Base-by-base conservation (phyloP, 2,113 vertebrate species). In the Pachypanchax playfairii region DNA sequence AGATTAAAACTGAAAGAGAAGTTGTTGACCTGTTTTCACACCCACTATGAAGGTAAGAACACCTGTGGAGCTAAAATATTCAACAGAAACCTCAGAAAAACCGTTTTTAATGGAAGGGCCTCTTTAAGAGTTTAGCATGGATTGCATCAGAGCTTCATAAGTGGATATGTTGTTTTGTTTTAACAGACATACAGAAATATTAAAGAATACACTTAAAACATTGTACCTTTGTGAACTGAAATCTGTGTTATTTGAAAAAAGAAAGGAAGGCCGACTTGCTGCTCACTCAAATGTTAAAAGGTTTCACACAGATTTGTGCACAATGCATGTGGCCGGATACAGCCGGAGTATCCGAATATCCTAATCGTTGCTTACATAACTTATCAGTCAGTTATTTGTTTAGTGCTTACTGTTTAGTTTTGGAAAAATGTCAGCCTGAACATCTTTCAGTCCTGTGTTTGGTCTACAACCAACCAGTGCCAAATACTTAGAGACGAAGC, bases 401-500 rank as follows among this genome's bases (percentile, higher is more conserved):
- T 64, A 65, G 70, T 46, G 65, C 68, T 62, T 53, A 55, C 59
- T 67, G 54, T 61, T 71, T 54, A 39, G 54, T 52, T 59, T 26
- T 73, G 60, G 66, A 71, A 71, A 48, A 85, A 80, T 70, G 58
- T 85, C 68, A 58, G 51, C 35, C 51, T 48, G 13, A 64, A 42
- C 57, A 62, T 80, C 75, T 75, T 55, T 52, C 66, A 73, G 64
- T 78, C 69, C 80, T 72, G 78, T 88, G 75, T 89, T 85, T 85
- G 73, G 79, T 84, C 83, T 77, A 62, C 65, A 51, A 24, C 31
- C 13, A 9, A 15, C 54, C 31, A 1, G 38, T 72, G 87, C 83
- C 84, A 90, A 83, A 70, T 79, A 24, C 80, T 79, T 49, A 85
- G 86, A 79, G 86, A 82, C 84, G 82, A 79, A 64, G 50, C 80